Base-by-base conservation (phyloP, 2,888 invertebrate genomes). In the Harpalus rubripes region DNA sequence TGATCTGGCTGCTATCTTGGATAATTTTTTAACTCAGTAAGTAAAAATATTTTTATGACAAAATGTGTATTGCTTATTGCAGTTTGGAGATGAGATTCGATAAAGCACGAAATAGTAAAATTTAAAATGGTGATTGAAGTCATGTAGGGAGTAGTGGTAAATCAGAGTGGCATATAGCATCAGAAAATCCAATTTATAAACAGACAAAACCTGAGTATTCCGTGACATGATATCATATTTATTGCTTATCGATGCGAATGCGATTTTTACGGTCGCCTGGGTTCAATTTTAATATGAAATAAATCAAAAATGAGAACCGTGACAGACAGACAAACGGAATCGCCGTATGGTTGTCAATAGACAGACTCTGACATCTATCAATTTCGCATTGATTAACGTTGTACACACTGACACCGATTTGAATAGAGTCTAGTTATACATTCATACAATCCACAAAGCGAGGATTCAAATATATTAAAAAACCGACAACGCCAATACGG, bases 401-500 rank as follows among this genome's bases (percentile, higher is more conserved):
- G 84, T 78, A 84, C 78, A 84, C 78, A 84, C 61, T 84, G 84
- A 84, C 84, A 84, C 84, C 61, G 84, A 26, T 78, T 84, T 84
- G 52, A 84, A 84, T 84, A 84, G 84, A 74, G 91, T 90, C 91
- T 91, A 91, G 91, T 91, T 91, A 91, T 89, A 90, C 91, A 91
- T 91, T 91, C 91, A 91, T 91, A 89, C 88, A 89, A 86, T 87
- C 88, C 85, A 86, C 81, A 81, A 85, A 82, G 85, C 81, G 18
- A 44, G 63, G 63, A 81, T 78, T 81, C 76, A 78, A 85, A 85
- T 85, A 85, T 81, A 85, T 81, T 81, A 85, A 81, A 85, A 81
- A 81, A 58, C 81, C 81, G 85, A 61, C 82, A 74, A 72, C 18
- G 59, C 74, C 59, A 72, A 83, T 72, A 41, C 32, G 10, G 44